Conservation (phyloP, 2,888 invertebrate genomes). For the Sarcophaga caerulescens region DNA sequence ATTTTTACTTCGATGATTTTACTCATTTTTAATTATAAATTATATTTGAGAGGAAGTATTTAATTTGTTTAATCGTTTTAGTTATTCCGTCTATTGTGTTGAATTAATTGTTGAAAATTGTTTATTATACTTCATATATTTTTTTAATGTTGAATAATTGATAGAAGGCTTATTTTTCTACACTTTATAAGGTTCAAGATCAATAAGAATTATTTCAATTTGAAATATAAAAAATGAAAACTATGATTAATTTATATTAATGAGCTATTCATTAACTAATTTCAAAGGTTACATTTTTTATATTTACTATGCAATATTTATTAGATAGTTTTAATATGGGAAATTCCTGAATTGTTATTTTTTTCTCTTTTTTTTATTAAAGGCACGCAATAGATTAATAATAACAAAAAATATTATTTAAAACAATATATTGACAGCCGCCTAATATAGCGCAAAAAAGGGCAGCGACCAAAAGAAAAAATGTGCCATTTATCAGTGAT, state of each 20-base stretch:
- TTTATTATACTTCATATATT: background rate
- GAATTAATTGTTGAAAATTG: background rate
- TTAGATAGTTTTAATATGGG: background rate
- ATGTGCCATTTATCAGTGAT: no score
- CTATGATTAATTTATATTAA: background rate
- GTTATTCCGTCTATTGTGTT: background rate
- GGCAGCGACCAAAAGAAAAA: no score
- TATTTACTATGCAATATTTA: background rate
- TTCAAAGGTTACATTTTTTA: background rate
- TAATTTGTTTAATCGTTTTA: constrained; percentile 49
- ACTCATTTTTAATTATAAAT: constrained; percentile 14
- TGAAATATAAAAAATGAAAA: background rate
- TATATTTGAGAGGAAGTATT: constrained; percentile 30
- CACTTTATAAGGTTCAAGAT: background rate
- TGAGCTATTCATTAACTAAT: background rate
- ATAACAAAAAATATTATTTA: no score
- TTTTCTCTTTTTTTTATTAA: no score
- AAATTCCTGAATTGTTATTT: background rate
- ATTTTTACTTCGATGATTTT: no score
- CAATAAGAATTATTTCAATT: background rate
- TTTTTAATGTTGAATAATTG: background rate
- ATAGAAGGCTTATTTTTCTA: background rate
- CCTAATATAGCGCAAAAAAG: no score
- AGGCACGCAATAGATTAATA: no score
- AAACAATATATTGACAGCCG: no score